Evolutionary conservation across 2,113 vertebrate genomes (phyloP), one percentile per base, ranked within the genome.

Genomic region (Muscicapa adusta): DNA sequence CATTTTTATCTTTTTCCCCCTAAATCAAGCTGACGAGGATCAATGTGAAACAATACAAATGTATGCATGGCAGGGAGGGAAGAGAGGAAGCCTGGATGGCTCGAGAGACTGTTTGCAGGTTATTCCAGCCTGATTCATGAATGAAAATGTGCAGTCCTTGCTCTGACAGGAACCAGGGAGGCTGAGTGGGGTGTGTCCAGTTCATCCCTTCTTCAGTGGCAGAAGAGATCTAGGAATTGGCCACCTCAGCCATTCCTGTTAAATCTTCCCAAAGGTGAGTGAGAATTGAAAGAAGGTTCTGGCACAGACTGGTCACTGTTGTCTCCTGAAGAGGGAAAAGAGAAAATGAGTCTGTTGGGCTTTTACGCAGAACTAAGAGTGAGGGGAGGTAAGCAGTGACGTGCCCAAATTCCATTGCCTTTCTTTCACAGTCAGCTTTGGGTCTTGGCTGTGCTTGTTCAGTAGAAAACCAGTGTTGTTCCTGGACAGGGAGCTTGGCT

Each of bases 391-490:
- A 18, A 51, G 12, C 66, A 14, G 3, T 14, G 18, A 14, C 14
- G 6, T 5, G 12, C 53, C 70, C 57, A 11, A 28, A 24, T 23
- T 31, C 74, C 57, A 1, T 4, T 2, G 0, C 10, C 50, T 66
- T 29, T 34, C 25, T 31, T 33, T 38, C 0, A 0, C n/a, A 4
- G 40, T 16, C 5, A 13, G 18, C 33, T 63, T 43, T 14, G 14
- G 43, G 18, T 22, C 51, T 42, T 12, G 14, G 65, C 80, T 63
- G 20, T 50, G 16, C 28, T n/a, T 14, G 36, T 19, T 34, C 53
- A 62, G 33, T 23, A 26, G n/a, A 12, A 54, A 61, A 31, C 15
- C 25, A 18, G 9, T 7, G 2, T 33, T 73, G 54, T 26, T 42
- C 50, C 25, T 43, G 65, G 26, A 1, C 10, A 2, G 23, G 36